Evolutionary conservation across 2,888 invertebrate species (phyloP).

Genomic region (Notocelia uddmanniana): DNA sequence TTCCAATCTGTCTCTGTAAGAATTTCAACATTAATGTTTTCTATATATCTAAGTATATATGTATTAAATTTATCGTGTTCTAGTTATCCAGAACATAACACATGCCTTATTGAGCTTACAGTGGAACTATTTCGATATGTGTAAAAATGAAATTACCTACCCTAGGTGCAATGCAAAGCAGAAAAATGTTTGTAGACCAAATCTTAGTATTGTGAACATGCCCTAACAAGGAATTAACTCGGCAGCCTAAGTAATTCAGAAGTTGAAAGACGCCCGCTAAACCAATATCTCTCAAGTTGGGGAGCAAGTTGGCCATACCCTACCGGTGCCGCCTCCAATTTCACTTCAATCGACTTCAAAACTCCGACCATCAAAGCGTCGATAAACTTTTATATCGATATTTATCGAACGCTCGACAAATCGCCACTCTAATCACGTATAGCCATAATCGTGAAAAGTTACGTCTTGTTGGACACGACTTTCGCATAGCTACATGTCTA

Average conservation of each 20-base stretch:
- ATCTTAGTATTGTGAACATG: not conserved
- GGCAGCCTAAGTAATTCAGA: not conserved
- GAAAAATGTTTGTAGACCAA: not conserved
- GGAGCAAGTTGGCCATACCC: conserved; percentile 8
- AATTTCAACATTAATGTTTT: too few species aligned
- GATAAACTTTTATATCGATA: conserved; percentile 43
- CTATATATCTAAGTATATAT: too few species aligned
- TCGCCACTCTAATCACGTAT: conserved; percentile 54
- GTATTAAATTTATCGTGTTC: too few species aligned
- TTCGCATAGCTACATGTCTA: conserved; percentile 50
- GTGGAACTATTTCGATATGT: too few species aligned
- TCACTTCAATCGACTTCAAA: conserved; percentile 8
- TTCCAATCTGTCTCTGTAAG: too few species aligned
- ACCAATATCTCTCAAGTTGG: conserved; percentile 31
- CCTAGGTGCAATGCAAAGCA: not conserved
- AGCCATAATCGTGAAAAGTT: conserved; percentile 53
- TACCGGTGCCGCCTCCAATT: not conserved
- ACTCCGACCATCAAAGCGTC: conserved; percentile 27
- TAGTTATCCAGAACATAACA: too few species aligned
- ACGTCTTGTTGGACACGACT: conserved; percentile 53
- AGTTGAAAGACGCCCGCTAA: conserved; percentile 19
- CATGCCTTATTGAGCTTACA: too few species aligned
- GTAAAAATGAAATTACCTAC: too few species aligned
- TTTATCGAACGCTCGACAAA: conserved; percentile 51
- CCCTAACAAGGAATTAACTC: not conserved